Percentiles rank a stretch among this genome's conserved stretches.
Evolutionary conservation across 2,888 invertebrate genomes (phyloP).

Genomic region (Dryadula phaetusa): DNA sequence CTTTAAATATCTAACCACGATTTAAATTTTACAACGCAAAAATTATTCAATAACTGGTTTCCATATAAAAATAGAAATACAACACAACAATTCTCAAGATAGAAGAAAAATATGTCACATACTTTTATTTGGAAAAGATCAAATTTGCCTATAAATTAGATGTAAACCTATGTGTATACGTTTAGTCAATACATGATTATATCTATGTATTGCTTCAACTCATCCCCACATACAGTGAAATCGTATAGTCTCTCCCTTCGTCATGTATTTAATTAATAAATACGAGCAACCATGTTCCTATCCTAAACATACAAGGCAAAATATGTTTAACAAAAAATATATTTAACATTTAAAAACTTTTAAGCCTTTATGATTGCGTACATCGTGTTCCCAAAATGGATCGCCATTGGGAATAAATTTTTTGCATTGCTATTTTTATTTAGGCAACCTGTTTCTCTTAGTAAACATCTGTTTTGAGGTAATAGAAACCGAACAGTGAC

Average conservation of each 20-base stretch:
- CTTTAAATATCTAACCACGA: too few relatives aligned
- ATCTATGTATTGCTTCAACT: neutral
- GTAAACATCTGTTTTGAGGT: neutral
- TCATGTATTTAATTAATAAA: slow-evolving; percentile 27
- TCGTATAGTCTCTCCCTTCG: slow-evolving; percentile 19
- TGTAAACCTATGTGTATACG: neutral
- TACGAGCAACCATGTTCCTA: neutral
- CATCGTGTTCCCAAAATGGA: slow-evolving; percentile 17
- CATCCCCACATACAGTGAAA: slow-evolving; percentile 6
- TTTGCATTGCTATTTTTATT: neutral
- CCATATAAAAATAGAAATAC: neutral
- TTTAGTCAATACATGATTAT: neutral
- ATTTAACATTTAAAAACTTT: slow-evolving; percentile 22
- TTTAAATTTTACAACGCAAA: too few relatives aligned
- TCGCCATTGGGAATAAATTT: neutral
- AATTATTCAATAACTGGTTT: too few relatives aligned
- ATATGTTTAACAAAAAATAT: slow-evolving; percentile 10
- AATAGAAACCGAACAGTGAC: too few relatives aligned
- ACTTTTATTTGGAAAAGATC: too few relatives aligned
- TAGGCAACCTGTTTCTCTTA: neutral
- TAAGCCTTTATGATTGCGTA: slow-evolving; percentile 23
- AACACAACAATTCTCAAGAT: slow-evolving; percentile 11
- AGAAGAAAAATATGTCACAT: too few relatives aligned
- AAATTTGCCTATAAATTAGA: too few relatives aligned
- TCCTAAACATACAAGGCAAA: slow-evolving; percentile 17